phyloP scores from a whole-genome alignment of 2,888 invertebrate genomes.

The Drosophila demipolita region DNA sequence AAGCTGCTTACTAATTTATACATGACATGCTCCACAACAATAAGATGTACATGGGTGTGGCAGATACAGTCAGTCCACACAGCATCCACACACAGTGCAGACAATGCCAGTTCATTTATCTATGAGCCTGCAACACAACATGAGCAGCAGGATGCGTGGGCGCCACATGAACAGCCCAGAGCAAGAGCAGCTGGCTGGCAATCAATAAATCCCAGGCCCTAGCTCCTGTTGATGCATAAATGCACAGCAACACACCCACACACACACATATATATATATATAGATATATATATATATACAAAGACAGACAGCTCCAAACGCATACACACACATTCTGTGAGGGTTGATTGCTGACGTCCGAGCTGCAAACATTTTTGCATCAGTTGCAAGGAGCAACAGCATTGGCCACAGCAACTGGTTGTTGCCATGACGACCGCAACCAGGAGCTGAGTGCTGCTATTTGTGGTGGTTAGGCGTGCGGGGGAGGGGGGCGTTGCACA shows the following conservation, averaged over 20 bases:
- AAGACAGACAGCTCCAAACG: not conserved
- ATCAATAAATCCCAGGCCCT: slow-evolving; percentile 78
- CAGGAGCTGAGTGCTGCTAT: not conserved
- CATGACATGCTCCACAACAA: slow-evolving; percentile 60
- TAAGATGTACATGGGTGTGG: not conserved
- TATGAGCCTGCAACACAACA: slow-evolving; percentile 25
- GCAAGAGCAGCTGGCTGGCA: slow-evolving; percentile 41
- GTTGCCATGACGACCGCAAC: slow-evolving; percentile 59
- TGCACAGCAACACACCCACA: slow-evolving; percentile 34
- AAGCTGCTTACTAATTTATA: slow-evolving; percentile 66
- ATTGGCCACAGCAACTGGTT: slow-evolving; percentile 63
- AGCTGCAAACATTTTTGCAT: slow-evolving; percentile 47
- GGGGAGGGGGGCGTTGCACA: not conserved
- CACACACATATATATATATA: not conserved
- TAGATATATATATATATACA: not conserved
- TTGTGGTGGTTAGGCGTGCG: not conserved
- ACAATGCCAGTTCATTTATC: slow-evolving; percentile 65
- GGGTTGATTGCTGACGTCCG: slow-evolving; percentile 69
- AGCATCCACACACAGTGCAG: slow-evolving; percentile 30
- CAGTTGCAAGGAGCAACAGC: slow-evolving; percentile 12
- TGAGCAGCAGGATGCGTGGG: slow-evolving; percentile 52
- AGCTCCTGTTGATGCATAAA: slow-evolving; percentile 77
- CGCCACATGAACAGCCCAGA: slow-evolving; percentile 34
- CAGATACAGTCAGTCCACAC: not conserved
- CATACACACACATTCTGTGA: slow-evolving; percentile 17